Evolutionary conservation across 2,888 invertebrate genomes (phyloP).

Genomic region (Bellardia bayeri): DNA sequence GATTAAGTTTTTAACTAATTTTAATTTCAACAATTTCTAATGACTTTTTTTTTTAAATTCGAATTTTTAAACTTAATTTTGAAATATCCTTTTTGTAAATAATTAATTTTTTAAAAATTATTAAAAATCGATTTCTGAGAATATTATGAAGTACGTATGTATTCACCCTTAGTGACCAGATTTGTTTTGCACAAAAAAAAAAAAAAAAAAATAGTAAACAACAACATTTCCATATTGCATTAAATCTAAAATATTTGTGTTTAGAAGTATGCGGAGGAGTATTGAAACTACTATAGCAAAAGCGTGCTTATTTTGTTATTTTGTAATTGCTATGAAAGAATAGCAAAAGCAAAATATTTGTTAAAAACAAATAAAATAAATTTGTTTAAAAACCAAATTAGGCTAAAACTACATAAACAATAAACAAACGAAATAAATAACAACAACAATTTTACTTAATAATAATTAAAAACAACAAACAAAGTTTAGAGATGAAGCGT

Average conservation of each 20-base stretch:
- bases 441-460: background rate
- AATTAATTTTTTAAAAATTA: too few species aligned
- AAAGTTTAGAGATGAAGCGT: background rate
- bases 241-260: background rate
- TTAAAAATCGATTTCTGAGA: too few species aligned
- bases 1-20: too few species aligned
- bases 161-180: background rate
- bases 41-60: too few species aligned
- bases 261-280: conserved; percentile 23
- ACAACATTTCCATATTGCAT: background rate
- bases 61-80: too few species aligned
- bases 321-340: conserved; percentile 10
- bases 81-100: too few species aligned
- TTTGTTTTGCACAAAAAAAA: background rate
- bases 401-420: conserved; percentile 44
- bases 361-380: conserved; percentile 26
- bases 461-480: conserved; percentile 9
- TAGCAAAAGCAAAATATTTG: background rate
- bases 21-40: too few species aligned
- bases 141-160: too few species aligned
- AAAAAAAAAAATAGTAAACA: background rate
- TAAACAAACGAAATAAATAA: conserved; percentile 16
- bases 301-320: conserved; percentile 43
- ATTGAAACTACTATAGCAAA: conserved; percentile 31
- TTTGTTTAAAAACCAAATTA: conserved; percentile 33